Conservation (phyloP, 2,888 invertebrate genomes). For the Eilema caniola region DNA sequence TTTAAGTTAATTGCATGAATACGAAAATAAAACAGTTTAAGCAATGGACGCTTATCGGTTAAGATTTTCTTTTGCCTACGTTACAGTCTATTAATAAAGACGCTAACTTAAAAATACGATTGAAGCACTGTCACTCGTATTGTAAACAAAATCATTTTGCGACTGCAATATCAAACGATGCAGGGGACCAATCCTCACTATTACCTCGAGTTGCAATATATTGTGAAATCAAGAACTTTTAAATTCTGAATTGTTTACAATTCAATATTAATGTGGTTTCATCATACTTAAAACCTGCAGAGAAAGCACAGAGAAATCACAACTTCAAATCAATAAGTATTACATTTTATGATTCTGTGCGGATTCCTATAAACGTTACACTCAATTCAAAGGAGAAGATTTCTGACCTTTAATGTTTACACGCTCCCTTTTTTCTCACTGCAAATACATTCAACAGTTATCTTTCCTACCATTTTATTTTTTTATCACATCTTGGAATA, state of each 20-base stretch:
- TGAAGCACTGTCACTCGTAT: neutral
- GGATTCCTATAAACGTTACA: slow-evolving; percentile 49
- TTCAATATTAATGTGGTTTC: too few species aligned
- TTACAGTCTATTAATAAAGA: too few species aligned
- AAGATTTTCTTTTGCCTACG: too few species aligned
- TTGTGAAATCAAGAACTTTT: too few species aligned
- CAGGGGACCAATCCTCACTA: too few species aligned
- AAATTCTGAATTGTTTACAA: too few species aligned
- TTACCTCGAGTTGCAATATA: too few species aligned
- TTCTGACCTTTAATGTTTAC: slow-evolving; percentile 56
- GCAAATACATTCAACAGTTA: slow-evolving; percentile 64
- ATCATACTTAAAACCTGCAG: neutral
- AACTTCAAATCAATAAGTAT: slow-evolving; percentile 41
- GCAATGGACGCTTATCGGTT: too few species aligned
- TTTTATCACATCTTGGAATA: slow-evolving; percentile 74
- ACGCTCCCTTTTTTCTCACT: slow-evolving; percentile 58
- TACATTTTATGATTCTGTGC: slow-evolving; percentile 40
- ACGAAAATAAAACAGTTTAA: too few species aligned
- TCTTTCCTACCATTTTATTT: slow-evolving; percentile 73
- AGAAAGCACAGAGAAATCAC: neutral
- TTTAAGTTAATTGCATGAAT: neutral
- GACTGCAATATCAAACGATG: neutral
- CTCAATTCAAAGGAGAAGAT: slow-evolving; percentile 60
- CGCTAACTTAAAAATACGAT: too few species aligned
- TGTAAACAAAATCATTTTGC: neutral